These are phyloP conservation scores for Trachythela sp. DNA, from an alignment of 64 coral and sea anemone genomes.

Conservation along the genomic window DNA sequence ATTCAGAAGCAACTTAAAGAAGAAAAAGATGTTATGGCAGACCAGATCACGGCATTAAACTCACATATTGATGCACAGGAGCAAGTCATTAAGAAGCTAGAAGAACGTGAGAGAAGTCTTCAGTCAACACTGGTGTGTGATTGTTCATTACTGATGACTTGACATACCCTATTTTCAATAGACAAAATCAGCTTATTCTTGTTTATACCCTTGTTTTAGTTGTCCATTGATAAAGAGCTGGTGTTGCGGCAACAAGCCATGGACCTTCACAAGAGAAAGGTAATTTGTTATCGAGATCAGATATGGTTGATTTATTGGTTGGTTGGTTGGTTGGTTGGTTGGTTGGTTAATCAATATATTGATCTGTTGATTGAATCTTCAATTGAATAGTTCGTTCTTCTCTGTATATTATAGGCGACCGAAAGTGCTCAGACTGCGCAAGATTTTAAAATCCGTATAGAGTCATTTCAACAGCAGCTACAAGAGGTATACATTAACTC, in stretches of 20 bases:
- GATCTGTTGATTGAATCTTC: background rate
- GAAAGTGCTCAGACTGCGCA: slow-evolving; percentile 77
- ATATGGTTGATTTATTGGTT: background rate
- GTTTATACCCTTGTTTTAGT: slow-evolving; percentile 19
- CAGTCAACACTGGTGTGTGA: slow-evolving; percentile 68
- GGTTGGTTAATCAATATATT: background rate
- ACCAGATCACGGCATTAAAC: slow-evolving; percentile 90
- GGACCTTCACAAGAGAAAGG: slow-evolving; percentile 98
- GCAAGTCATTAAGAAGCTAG: slow-evolving; percentile 82
- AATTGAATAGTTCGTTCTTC: background rate
- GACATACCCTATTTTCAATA: no score
- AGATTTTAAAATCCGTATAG: slow-evolving; percentile 86
- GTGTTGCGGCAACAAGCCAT: slow-evolving; percentile 89
- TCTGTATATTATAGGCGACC: slow-evolving; percentile 42
- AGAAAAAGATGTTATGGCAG: slow-evolving; percentile 85
- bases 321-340: background rate
- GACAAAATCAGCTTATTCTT: background rate
- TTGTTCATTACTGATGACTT: background rate
- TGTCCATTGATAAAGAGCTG: slow-evolving; percentile 90
- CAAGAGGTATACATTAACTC: no score
- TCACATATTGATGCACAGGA: slow-evolving; percentile 72
- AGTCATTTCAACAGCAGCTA: slow-evolving; percentile 91
- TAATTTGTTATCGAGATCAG: background rate
- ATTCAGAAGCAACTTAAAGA: slow-evolving; percentile 97
- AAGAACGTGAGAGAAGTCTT: slow-evolving; percentile 78